Evolutionary conservation across 2,797 vertebrate species (phyloP).

Genomic region (Pterois miles): DNA sequence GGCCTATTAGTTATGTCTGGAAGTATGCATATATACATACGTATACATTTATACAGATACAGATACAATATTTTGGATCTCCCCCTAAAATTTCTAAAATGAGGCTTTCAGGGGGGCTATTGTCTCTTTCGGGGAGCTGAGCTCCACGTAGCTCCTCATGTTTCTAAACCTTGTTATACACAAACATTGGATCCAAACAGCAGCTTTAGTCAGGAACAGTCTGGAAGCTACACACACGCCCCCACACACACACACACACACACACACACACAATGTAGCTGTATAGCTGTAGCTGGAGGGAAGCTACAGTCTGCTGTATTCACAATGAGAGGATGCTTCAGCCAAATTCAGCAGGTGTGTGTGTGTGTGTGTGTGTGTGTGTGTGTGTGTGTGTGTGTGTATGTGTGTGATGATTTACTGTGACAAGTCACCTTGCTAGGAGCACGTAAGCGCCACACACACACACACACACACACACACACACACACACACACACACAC

Average conservation of each 20-base stretch:
- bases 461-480: background rate
- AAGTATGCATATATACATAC: background rate
- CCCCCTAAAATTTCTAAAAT: background rate
- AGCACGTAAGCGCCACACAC: too few species aligned
- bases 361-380: background rate
- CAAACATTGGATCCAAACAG: background rate
- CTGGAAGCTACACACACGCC: background rate
- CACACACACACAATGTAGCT: background rate
- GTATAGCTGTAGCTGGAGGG: too few species aligned
- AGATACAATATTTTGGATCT: background rate
- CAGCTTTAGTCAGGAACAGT: background rate
- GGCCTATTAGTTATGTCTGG: background rate
- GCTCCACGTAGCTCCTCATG: background rate
- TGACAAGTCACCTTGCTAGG: slow-evolving; percentile 57
- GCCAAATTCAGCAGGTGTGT: slow-evolving; percentile 16
- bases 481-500: too few species aligned
- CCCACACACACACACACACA: background rate
- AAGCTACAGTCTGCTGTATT: background rate
- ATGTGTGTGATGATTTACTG: slow-evolving; percentile 29
- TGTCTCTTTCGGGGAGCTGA: background rate
- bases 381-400: background rate
- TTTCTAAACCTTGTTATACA: background rate
- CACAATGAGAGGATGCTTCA: background rate
- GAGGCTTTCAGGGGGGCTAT: background rate
- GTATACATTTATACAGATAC: background rate